A percentile compares a stretch with the other conserved stretches of the same genome.
Evolutionary conservation across 1,140 invertebrate genomes (phyloP).

Genomic region (Plectrocnemia conspersa): DNA sequence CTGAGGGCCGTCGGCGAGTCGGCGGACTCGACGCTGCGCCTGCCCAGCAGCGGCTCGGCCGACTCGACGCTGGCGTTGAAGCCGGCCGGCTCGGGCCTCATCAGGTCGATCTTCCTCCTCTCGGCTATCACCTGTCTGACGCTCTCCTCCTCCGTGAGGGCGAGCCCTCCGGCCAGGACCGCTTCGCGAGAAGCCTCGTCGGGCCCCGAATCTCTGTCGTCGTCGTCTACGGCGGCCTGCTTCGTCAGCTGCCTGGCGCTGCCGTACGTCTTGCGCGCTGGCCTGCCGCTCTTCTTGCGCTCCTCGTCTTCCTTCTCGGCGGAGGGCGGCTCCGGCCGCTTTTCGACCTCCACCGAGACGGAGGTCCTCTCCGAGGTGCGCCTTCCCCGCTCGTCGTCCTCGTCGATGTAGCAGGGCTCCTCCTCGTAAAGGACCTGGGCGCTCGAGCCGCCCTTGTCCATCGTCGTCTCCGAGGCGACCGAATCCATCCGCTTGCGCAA

Average conservation of each 20-base stretch:
- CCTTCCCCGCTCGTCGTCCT: constrained; percentile 48
- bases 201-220: constrained; percentile 31
- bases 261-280: constrained; percentile 41
- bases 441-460: constrained; percentile 22
- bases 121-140: constrained; percentile 50
- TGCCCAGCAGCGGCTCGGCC: constrained; percentile 29
- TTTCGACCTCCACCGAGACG: constrained; percentile 22
- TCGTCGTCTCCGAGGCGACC: constrained; percentile 27
- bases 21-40: constrained; percentile 32
- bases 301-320: no score
- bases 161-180: constrained; percentile 17
- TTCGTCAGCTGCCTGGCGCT: constrained; percentile 44
- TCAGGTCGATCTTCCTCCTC: constrained; percentile 45
- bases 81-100: constrained; percentile 39
- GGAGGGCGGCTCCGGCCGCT: constrained; percentile 8
- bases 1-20: no score
- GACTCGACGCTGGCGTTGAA: constrained; percentile 34
- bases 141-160: constrained; percentile 43
- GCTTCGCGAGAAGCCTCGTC: constrained; percentile 18
- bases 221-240: constrained; percentile 40
- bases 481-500: constrained; percentile 33
- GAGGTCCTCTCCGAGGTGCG: constrained; percentile 24
- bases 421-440: constrained; percentile 47
- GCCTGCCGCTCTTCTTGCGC: constrained; percentile 37
- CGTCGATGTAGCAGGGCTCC: constrained; percentile 50